phyloP scores from a whole-genome alignment of 1,140 invertebrate species.

The Listronotus bonariensis region DNA sequence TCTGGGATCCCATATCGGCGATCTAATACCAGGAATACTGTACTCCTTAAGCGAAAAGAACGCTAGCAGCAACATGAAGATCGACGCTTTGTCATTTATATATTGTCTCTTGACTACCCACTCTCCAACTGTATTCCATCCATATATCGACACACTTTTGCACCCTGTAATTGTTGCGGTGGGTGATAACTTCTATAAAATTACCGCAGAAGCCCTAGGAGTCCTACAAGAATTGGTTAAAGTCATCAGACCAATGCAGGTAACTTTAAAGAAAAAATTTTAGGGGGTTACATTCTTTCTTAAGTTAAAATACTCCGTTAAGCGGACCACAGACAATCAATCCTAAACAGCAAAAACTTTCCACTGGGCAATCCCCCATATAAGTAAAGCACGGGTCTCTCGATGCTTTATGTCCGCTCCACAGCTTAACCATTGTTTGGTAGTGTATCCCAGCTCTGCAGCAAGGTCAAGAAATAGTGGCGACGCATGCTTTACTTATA shows the following conservation, averaged over 20 bases:
- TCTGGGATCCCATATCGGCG: constrained; percentile 81
- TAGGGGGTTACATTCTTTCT: too few species aligned
- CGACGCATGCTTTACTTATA: too few species aligned
- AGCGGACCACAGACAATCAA: too few species aligned
- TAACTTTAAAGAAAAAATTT: background rate
- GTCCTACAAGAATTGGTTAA: constrained; percentile 94
- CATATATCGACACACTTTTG: constrained; percentile 81
- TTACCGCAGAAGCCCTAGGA: constrained; percentile 91
- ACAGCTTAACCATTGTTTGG: too few species aligned
- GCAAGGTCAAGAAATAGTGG: too few species aligned
- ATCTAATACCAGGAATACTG: constrained; percentile 87
- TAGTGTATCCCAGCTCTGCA: too few species aligned
- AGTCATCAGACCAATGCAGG: constrained; percentile 87
- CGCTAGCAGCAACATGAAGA: constrained; percentile 97
- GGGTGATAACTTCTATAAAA: constrained; percentile 97
- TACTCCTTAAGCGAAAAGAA: constrained; percentile 92
- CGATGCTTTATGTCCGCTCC: too few species aligned
- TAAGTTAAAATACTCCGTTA: too few species aligned
- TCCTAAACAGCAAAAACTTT: too few species aligned
- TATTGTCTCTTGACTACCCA: constrained; percentile 86
- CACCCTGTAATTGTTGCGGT: constrained; percentile 88
- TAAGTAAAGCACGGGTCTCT: too few species aligned
- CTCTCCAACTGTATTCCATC: constrained; percentile 75
- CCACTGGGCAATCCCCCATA: too few species aligned
- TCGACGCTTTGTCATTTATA: constrained; percentile 93